Evolutionary conservation across 53 echinoderm and acorn worm species (phyloP).

Genomic region (Echinometra lucunter): DNA sequence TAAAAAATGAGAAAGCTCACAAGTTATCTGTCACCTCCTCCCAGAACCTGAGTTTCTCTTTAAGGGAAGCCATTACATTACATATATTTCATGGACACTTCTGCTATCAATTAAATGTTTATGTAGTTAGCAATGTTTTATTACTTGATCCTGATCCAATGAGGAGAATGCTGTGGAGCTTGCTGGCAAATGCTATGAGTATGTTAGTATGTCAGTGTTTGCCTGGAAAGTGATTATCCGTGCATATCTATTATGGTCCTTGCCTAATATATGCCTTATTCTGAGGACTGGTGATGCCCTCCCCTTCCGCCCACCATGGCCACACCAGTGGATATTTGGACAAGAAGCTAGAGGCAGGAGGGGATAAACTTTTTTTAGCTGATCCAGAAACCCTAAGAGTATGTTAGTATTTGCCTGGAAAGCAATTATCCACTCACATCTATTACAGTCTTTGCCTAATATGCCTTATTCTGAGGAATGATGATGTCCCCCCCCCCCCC

Average conservation of each 20-base stretch:
- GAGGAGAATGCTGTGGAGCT: too few relatives aligned
- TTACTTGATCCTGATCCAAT: too few relatives aligned
- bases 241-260: background rate
- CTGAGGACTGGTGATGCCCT: background rate
- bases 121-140: too few relatives aligned
- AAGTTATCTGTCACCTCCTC: too few relatives aligned
- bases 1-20: too few relatives aligned
- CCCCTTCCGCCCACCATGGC: too few relatives aligned
- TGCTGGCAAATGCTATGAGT: background rate
- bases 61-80: too few relatives aligned
- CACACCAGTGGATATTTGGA: background rate
- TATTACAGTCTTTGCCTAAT: background rate
- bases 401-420: background rate
- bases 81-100: too few relatives aligned
- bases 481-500: background rate
- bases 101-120: too few relatives aligned
- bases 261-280: background rate
- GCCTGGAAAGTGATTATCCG: background rate
- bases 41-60: too few relatives aligned
- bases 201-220: background rate
- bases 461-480: background rate
- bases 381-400: background rate
- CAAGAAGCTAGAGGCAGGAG: background rate
- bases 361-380: background rate
- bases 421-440: background rate